Conservation (phyloP, 2,888 invertebrate species). For the Parnassius glacialis region DNA sequence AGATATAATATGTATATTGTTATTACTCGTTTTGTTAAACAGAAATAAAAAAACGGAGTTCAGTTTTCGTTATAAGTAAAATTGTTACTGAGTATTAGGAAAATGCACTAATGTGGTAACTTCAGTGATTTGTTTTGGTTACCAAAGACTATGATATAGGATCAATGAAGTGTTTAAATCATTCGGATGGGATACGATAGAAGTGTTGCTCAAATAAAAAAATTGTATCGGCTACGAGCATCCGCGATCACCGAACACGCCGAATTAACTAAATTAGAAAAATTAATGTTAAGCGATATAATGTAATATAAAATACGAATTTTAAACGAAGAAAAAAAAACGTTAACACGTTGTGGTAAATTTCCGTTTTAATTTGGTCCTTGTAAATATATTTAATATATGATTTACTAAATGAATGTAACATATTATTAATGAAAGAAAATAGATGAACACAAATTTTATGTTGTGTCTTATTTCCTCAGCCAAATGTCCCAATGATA, state of each 20-base stretch:
- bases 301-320: conserved; percentile 80
- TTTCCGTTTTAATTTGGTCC: conserved; percentile 73
- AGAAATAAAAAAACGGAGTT: neutral
- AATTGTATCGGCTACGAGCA: conserved; percentile 47
- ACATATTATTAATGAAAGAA: conserved; percentile 78
- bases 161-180: neutral
- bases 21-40: neutral
- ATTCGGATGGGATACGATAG: neutral
- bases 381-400: conserved; percentile 81
- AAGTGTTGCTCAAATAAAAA: conserved; percentile 22
- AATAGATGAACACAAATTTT: conserved; percentile 79
- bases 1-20: too few species aligned
- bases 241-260: conserved; percentile 57
- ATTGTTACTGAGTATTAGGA: neutral
- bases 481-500: neutral
- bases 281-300: conserved; percentile 76
- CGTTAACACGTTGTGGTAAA: conserved; percentile 72
- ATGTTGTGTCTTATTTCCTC: conserved; percentile 53
- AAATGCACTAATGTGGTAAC: conserved; percentile 4
- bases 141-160: neutral
- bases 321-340: conserved; percentile 69
- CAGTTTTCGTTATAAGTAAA: neutral
- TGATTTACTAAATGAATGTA: conserved; percentile 80
- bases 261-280: conserved; percentile 68
- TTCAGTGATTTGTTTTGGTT: neutral